phyloP scores from a whole-genome alignment of 2,888 invertebrate species.

The Oegoconia quadripuncta region DNA sequence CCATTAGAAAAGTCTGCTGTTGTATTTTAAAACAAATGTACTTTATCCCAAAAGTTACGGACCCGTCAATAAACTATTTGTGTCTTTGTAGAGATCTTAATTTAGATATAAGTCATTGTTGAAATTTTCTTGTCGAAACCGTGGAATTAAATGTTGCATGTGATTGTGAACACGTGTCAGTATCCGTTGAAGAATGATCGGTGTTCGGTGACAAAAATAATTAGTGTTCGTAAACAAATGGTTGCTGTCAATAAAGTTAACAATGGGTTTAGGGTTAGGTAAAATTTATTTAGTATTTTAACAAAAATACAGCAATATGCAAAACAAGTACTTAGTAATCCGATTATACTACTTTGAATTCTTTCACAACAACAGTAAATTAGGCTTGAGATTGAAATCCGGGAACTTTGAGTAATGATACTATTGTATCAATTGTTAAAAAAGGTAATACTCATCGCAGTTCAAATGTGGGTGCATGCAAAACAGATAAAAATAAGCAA shows the following conservation, averaged over 20 bases:
- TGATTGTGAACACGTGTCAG: conserved; percentile 51
- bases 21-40: no score
- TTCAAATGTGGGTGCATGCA: no score
- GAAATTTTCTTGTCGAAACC: conserved; percentile 34
- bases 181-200: conserved; percentile 13
- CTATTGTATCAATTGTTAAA: no score
- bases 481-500: no score
- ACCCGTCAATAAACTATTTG: no score
- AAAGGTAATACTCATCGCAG: no score
- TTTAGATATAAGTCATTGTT: conserved; percentile 40
- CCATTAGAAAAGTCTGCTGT: no score
- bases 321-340: not conserved
- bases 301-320: not conserved
- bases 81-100: conserved; percentile 25
- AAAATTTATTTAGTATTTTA: no score
- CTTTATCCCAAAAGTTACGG: no score
- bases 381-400: no score
- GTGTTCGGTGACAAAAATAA: conserved; percentile 29
- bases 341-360: not conserved
- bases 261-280: no score
- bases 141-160: conserved; percentile 47
- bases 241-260: conserved; percentile 17
- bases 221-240: conserved; percentile 26
- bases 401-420: no score
- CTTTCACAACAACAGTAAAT: not conserved